Conservation (phyloP, 2,113 vertebrate genomes). For the Plecturocebus donacophilus region DNA sequence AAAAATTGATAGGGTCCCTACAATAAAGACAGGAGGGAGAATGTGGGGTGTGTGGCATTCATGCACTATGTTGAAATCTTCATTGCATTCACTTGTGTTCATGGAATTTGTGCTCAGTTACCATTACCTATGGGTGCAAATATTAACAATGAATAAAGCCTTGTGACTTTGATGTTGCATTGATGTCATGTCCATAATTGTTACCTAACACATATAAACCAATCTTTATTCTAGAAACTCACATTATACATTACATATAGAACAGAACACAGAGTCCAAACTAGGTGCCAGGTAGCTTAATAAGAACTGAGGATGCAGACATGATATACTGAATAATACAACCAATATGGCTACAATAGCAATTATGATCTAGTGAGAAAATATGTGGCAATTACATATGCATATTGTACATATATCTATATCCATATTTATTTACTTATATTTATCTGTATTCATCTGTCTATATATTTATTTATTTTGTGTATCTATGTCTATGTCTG, state of each 20-base stretch:
- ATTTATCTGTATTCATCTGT: too few species aligned
- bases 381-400: not conserved
- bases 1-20: not conserved
- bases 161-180: not conserved
- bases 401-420: not conserved
- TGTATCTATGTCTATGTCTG: not conserved
- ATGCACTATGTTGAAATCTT: not conserved
- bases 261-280: not conserved
- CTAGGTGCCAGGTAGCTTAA: not conserved
- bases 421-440: not conserved
- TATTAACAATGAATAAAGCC: not conserved
- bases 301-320: not conserved
- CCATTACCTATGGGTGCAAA: not conserved
- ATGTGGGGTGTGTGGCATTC: fast-evolving
- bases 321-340: not conserved
- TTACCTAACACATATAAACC: not conserved
- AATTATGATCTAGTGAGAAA: not conserved
- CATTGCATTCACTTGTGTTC: not conserved
- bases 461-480: not conserved
- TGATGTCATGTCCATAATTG: not conserved
- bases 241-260: not conserved
- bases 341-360: not conserved
- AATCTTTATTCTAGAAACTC: not conserved
- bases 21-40: not conserved
- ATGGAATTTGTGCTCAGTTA: not conserved